These are phyloP conservation scores for Perithous albicinctus DNA, from an alignment of 2,888 invertebrate genomes.

Conservation along the genomic window DNA sequence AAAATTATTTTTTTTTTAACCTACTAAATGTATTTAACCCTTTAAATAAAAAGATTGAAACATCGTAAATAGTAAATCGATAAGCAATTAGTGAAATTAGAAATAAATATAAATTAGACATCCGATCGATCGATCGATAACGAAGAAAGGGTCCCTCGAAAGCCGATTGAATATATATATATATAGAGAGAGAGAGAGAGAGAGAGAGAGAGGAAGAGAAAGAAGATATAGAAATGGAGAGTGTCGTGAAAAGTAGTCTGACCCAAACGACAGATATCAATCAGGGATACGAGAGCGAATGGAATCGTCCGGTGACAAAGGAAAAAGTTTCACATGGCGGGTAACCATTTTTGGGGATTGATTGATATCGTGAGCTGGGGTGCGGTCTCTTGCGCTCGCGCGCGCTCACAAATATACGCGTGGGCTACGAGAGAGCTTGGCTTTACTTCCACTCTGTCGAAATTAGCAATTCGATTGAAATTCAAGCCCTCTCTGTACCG, in stretches of 20 bases:
- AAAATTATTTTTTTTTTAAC: too few relatives aligned
- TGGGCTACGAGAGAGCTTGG: neutral
- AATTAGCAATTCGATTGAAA: constrained; percentile 76
- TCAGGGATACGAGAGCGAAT: constrained; percentile 55
- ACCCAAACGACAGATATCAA: constrained; percentile 57
- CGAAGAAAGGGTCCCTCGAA: constrained; percentile 29
- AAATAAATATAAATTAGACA: constrained; percentile 39
- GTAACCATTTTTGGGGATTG: constrained; percentile 73
- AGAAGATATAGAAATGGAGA: too few relatives aligned
- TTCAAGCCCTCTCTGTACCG: constrained; percentile 54
- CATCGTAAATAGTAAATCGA: neutral
- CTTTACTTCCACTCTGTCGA: constrained; percentile 57
- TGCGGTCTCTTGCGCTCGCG: constrained; percentile 51
- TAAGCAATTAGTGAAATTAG: constrained; percentile 16
- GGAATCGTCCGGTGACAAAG: constrained; percentile 70
- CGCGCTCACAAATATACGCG: constrained; percentile 32
- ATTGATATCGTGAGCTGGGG: constrained; percentile 71
- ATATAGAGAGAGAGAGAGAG: constrained; percentile 49
- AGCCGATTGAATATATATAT: constrained; percentile 39
- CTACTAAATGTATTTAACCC: too few relatives aligned
- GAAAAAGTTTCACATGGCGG: constrained; percentile 59
- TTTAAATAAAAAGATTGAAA: constrained; percentile 4
- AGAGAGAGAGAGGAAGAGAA: too few relatives aligned
- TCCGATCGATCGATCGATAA: constrained; percentile 69
- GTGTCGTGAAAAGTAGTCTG: constrained; percentile 52